Base-by-base conservation (phyloP, 2,113 vertebrate genomes). In the Hystrix cristata region DNA sequence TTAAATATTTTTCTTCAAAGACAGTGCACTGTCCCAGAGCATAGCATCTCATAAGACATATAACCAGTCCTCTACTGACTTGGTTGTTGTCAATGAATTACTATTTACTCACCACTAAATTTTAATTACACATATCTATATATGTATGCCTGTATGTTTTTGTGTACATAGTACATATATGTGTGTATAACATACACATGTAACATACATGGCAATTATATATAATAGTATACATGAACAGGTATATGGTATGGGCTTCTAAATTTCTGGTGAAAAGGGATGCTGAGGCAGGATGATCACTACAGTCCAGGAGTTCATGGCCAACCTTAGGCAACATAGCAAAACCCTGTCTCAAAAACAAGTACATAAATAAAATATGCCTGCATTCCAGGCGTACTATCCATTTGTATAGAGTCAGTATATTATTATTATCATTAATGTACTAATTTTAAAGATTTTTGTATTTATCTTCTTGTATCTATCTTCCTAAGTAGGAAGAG, bases 371-470 rank as follows among this genome's bases (percentile, higher is more conserved):
- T 46, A 94, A 89, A 83, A 65, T 46, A 69, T 94, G 46, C 9
- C 71, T 95, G 59, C 12, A 89, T 55, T 92, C 27, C 43, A 88
- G 29, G 88, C n/a, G 69, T 60, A 62, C 13, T 29, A 82, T 64
- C 27, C 3, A 69, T 85, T 76, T 95, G 31, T 14, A 86, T 34
- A 71, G n/a, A 87, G 21, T 51, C 60, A 95, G 9, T 80, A 82
- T 69, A 65, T 64, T 48, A 88, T 38, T 38, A 38, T 38, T 38
- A 38, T 62, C 79, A 71, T 34, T 81, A 59, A 34, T 82, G 13
- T 81, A 46, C 7, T 95, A 94, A 78, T 64, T 82, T 23, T 82
- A 29, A 78, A 7, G 14, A 80, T 51, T 93, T 80, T n/a, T 84
- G 13, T 18, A 62, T 78, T 84, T 79, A 90, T 38, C 38, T 38